Evolutionary conservation across 1,140 invertebrate species (phyloP), one percentile per base, ranked within the genome.

Genomic region (Glomeris maerens): DNA sequence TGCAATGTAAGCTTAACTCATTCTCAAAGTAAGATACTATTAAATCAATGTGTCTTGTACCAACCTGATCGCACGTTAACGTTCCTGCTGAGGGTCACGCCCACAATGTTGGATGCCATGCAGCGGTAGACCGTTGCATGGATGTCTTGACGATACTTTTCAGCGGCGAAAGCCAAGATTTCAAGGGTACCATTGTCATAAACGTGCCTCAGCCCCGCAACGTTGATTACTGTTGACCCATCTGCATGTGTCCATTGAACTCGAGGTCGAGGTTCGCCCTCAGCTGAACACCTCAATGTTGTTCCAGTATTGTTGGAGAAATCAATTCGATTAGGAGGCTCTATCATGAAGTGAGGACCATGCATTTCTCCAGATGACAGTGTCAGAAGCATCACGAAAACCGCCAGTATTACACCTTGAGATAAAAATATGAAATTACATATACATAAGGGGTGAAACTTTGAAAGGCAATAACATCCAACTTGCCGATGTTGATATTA

Each of bases 281-380:
- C 77, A 0, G 89, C 87, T 57, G 85, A 82, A 66, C 92, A 96
- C 66, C 90, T 84, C 41, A 96, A 84, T 54, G 84, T 80, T 49
- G 88, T 83, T 58, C 90, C 91, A 27, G 87, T 91, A 45, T 85
- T 89, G 66, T 95, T 95, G 51, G 84, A 88, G 68, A 94, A 94
- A 64, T 91, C 87, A 39, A 94, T 77, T 57, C 84, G 78, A 66
- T 85, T 88, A 52, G 84, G 83, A 21, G 89, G 90, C 74, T 92
- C 89, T 52, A 76, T 74, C 41, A 79, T 67, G 69, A 84, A 78
- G 25, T 42, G n/a, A n/a, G n/a, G n/a, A n/a, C n/a, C n/a, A n/a
- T n/a, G n/a, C n/a, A n/a, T n/a, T n/a, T n/a, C n/a, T n/a, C n/a
- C n/a, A n/a, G n/a, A n/a, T n/a, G n/a, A n/a, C n/a, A n/a, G n/a